These are phyloP conservation scores for Dasysyrphus albostriatus DNA, from an alignment of 2,888 invertebrate species.

Conservation along the genomic window DNA sequence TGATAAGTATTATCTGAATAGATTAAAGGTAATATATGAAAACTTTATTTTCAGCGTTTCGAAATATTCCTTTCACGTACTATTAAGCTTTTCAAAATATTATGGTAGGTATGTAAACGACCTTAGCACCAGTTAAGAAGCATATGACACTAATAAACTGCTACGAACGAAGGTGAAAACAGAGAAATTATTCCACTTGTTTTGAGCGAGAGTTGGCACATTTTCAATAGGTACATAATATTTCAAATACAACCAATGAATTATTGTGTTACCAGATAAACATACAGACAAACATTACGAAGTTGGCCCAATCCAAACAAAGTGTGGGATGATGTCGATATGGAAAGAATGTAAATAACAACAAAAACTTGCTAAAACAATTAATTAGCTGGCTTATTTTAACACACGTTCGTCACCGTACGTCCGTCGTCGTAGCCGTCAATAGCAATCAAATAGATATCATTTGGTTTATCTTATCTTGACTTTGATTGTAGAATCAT, in stretches of 20 bases:
- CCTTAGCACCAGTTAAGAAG: constrained; percentile 20
- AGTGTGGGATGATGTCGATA: neutral
- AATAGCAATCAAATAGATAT: constrained; percentile 37
- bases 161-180: constrained; percentile 19
- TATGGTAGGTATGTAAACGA: constrained; percentile 5
- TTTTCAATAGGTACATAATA: no score
- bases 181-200: constrained; percentile 22
- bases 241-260: neutral
- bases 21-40: neutral
- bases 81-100: neutral
- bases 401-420: neutral
- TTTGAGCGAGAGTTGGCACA: constrained; percentile 1
- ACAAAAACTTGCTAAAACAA: constrained; percentile 24
- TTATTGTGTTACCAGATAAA: neutral
- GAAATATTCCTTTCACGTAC: neutral
- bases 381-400: constrained; percentile 28
- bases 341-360: neutral
- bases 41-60: neutral
- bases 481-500: constrained; percentile 29
- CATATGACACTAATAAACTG: constrained; percentile 6
- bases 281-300: neutral
- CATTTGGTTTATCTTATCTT: constrained; percentile 51
- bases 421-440: neutral
- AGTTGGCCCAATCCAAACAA: constrained; percentile 11
- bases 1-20: constrained; percentile 7